Conservation (phyloP, 1,140 invertebrate genomes). For the Drosophila pandora region DNA sequence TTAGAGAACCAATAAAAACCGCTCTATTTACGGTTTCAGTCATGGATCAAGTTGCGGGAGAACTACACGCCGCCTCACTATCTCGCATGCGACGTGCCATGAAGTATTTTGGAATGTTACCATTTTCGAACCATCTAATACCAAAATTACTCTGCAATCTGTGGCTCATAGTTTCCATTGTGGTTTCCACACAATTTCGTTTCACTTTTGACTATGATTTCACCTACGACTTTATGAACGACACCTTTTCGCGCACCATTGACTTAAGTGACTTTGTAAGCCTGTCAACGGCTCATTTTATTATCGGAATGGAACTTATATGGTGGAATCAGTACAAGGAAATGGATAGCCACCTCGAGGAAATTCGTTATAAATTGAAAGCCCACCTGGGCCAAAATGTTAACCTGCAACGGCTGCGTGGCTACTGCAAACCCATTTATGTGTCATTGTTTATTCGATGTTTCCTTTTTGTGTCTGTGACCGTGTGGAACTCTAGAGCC, state of each 20-base stretch:
- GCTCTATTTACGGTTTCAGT: conserved; percentile 10
- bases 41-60: conserved; percentile 33
- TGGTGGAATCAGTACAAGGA: conserved; percentile 19
- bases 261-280: conserved; percentile 35
- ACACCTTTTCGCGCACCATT: conserved; percentile 38
- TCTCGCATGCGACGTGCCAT: conserved; percentile 33
- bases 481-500: neutral
- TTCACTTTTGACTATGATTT: conserved; percentile 34
- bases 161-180: neutral
- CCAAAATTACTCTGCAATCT: conserved; percentile 31
- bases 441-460: neutral
- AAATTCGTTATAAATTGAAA: conserved; percentile 5
- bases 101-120: conserved; percentile 41
- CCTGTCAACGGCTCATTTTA: conserved; percentile 8
- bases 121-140: neutral
- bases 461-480: neutral
- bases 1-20: neutral
- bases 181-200: neutral
- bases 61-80: conserved; percentile 47
- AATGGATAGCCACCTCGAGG: neutral
- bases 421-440: conserved; percentile 30
- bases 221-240: conserved; percentile 19
- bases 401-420: conserved; percentile 11
- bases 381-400: conserved; percentile 11
- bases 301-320: conserved; percentile 30